phyloP scores from a whole-genome alignment of 2,888 invertebrate species.

The Creontiades dilutus region DNA sequence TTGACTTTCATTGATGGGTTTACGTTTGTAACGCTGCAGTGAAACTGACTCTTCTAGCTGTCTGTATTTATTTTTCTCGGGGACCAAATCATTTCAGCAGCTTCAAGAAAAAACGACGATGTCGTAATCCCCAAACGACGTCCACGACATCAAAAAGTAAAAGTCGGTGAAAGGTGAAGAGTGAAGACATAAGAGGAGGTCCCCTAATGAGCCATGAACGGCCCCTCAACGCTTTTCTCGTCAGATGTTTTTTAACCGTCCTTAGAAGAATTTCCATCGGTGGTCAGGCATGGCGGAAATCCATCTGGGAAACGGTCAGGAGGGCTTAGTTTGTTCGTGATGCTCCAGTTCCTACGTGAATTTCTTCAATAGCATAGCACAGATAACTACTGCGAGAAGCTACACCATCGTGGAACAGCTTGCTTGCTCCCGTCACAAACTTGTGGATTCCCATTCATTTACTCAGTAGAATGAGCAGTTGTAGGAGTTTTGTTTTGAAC shows the following conservation, averaged over 20 bases:
- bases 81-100: neutral
- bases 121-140: slow-evolving; percentile 1
- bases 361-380: neutral
- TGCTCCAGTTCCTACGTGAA: neutral
- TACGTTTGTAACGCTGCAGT: no score
- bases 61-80: no score
- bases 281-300: neutral
- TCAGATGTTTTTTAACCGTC: neutral
- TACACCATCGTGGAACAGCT: no score
- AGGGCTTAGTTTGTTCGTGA: slow-evolving; percentile 6
- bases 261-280: slow-evolving; percentile 4
- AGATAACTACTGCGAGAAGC: neutral
- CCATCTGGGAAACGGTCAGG: slow-evolving; percentile 20
- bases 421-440: no score
- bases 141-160: slow-evolving; percentile 10
- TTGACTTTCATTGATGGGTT: no score
- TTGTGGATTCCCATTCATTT: no score
- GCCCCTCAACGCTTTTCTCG: neutral
- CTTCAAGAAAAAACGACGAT: neutral
- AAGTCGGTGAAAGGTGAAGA: slow-evolving; percentile 34
- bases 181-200: slow-evolving; percentile 24
- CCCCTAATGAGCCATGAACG: slow-evolving; percentile 15
- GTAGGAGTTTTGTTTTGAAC: no score
- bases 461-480: no score
- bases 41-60: no score